Evolutionary conservation across 2,888 invertebrate species (phyloP).

Genomic region (Chrysomela aeneicollis): DNA sequence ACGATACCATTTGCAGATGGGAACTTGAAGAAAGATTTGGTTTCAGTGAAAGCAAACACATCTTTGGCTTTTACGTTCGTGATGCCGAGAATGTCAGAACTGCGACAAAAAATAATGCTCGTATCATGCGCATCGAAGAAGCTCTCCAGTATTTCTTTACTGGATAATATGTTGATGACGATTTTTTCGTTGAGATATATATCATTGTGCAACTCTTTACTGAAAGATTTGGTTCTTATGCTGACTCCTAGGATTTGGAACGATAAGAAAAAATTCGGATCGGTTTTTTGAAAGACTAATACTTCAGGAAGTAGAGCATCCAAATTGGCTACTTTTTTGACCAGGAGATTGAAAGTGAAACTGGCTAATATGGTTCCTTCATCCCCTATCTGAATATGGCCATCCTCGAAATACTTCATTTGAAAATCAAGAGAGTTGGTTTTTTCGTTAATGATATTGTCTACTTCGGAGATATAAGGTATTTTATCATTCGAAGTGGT

Average conservation of each 20-base stretch:
- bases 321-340: constrained; percentile 66
- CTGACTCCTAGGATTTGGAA: constrained; percentile 56
- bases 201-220: constrained; percentile 51
- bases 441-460: constrained; percentile 28
- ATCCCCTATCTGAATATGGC: constrained; percentile 65
- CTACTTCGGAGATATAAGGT: constrained; percentile 48
- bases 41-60: constrained; percentile 42
- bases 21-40: constrained; percentile 47
- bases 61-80: constrained; percentile 49
- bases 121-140: constrained; percentile 54
- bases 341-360: constrained; percentile 66
- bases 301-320: constrained; percentile 62
- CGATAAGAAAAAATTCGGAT: constrained; percentile 52
- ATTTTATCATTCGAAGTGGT: constrained; percentile 39
- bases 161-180: constrained; percentile 43
- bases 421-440: constrained; percentile 44
- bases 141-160: constrained; percentile 41
- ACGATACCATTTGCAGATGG: constrained; percentile 50
- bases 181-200: constrained; percentile 56
- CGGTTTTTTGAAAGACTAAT: constrained; percentile 52
- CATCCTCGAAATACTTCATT: constrained; percentile 64
- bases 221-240: constrained; percentile 57
- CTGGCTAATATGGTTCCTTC: constrained; percentile 53
- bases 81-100: constrained; percentile 51
- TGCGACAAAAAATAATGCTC: constrained; percentile 51